Base-by-base conservation (phyloP, 2,113 vertebrate species). In the Atlantisia rogersi region DNA sequence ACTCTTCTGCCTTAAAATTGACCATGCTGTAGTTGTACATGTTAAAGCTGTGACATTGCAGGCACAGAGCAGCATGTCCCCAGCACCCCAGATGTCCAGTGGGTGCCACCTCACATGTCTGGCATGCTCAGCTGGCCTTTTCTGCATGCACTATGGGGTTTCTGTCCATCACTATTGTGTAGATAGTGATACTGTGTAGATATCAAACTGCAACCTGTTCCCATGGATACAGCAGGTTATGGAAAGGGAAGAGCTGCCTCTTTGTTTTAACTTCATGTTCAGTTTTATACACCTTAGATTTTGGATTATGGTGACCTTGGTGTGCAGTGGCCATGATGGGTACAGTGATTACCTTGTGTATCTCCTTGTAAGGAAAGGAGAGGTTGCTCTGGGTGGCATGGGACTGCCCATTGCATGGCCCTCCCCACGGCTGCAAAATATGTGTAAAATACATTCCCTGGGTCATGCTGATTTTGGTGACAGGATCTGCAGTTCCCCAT, bases 201-300 rank as follows among this genome's bases (percentile, higher is more conserved):
- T 94, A 78, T 35, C 77, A 60, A 68, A 84, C 15, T 68, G 70
- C 42, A 96, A n/a, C 55, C 82, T 63, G 93, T 97, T 97, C 95
- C 94, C 91, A 95, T 95, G 89, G 95, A 91, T 93, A 96, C 94
- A 80, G 86, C 1, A 44, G 67, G 28, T 35, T 29, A 74, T 4
- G 42, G 89, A 89, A 82, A 92, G 32, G 64, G 71, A 70, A 77
- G 69, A 88, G 63, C 79, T 86, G 88, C 79, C 75, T 92, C 40
- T 3, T 69, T n/a, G 44, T 58, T 71, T 92, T 82, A 69, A 65
- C 78, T 76, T 84, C 48, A 5, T 62, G 39, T 12, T 15, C 5
- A n/a, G 65, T 79, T 94, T 77, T 44, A 11, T 40, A 31, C 3
- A 25, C 44, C 48, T 84, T 59, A 5, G 42, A 15, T 53, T 56